phyloP scores from a whole-genome alignment of 2,888 invertebrate species.

The Oxytorus armatus region DNA sequence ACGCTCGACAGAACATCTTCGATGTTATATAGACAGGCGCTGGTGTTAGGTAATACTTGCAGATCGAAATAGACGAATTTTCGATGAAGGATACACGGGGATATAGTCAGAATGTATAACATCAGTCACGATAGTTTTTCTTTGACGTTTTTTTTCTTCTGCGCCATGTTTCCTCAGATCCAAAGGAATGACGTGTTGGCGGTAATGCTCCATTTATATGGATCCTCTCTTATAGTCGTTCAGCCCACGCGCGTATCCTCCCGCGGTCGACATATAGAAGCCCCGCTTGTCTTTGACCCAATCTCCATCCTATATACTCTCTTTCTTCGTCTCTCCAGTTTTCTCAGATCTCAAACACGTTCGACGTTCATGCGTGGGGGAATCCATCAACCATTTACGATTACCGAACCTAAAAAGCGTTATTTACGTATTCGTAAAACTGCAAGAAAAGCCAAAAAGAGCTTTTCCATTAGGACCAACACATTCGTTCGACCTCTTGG shows the following conservation, averaged over 20 bases:
- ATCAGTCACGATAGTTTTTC: conserved; percentile 50
- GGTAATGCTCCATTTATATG: conserved; percentile 72
- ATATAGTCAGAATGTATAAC: conserved; percentile 39
- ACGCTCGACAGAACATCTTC: conserved; percentile 66
- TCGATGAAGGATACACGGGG: not conserved
- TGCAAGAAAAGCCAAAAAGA: conserved; percentile 42
- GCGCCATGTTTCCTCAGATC: conserved; percentile 40
- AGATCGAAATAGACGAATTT: conserved; percentile 46
- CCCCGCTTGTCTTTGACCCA: conserved; percentile 14
- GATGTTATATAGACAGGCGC: conserved; percentile 23
- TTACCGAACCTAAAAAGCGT: conserved; percentile 32
- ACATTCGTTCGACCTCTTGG: conserved; percentile 9
- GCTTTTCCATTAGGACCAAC: conserved; percentile 24
- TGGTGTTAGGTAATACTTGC: conserved; percentile 6
- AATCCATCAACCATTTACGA: conserved; percentile 32
- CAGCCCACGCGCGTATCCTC: conserved; percentile 13
- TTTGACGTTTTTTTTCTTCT: conserved; percentile 59
- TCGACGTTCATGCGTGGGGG: conserved; percentile 1
- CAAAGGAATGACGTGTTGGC: conserved; percentile 47
- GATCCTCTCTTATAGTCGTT: conserved; percentile 54
- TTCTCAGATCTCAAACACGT: conserved; percentile 10
- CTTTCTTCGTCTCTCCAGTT: not conserved
- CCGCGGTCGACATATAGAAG: not conserved
- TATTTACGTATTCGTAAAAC: conserved; percentile 38
- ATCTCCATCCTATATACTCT: conserved; percentile 45